Evolutionary conservation across 2,888 invertebrate species (phyloP).

Genomic region (Argyra leucocephala): DNA sequence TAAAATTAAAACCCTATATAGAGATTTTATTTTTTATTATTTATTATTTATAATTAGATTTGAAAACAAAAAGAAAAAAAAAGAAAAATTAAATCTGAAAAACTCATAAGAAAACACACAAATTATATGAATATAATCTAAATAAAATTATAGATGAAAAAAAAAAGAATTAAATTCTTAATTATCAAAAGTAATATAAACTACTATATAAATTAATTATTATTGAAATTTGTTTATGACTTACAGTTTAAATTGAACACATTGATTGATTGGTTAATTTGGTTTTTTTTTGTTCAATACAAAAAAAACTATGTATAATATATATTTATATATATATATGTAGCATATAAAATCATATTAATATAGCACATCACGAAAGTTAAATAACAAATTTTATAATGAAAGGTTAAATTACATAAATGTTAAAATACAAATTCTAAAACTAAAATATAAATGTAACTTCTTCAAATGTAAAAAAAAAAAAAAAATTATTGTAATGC

Average conservation of each 20-base stretch:
- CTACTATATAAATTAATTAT: neutral
- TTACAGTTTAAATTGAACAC: neutral
- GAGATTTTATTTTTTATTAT: neutral
- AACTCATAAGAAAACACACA: conserved; percentile 1
- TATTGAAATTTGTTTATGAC: neutral
- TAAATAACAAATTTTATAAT: no score
- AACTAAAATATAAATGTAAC: no score
- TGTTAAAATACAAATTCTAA: no score
- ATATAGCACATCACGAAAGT: no score
- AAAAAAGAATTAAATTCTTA: neutral
- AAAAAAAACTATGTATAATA: no score
- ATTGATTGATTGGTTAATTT: neutral
- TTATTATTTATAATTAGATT: neutral
- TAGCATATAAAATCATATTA: no score
- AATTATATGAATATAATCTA: neutral
- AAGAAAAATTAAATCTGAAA: neutral
- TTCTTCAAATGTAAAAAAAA: no score
- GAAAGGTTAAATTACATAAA: no score
- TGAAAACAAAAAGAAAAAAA: neutral
- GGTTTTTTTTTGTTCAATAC: no score
- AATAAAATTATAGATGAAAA: neutral
- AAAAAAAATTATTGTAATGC: no score
- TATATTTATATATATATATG: no score
- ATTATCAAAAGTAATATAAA: neutral
- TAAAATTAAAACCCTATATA: neutral